Percentiles rank a stretch among this genome's conserved stretches.
phyloP scores from a whole-genome alignment of 2,888 invertebrate genomes.

The Agrochola macilenta region DNA sequence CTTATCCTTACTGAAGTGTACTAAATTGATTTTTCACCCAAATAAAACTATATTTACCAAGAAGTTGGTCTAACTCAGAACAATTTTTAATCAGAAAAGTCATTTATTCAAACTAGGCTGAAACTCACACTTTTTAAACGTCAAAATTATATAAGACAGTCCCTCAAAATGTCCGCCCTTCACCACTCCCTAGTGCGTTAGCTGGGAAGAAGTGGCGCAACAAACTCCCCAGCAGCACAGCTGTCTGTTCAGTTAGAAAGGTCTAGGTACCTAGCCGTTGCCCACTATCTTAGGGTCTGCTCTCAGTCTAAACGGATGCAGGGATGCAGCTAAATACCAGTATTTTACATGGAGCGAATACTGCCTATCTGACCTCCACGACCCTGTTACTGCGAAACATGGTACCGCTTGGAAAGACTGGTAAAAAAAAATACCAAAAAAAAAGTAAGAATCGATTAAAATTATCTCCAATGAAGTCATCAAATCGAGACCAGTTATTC shows the following conservation, averaged over 20 bases:
- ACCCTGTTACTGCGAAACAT: not conserved
- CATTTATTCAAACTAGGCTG: no score
- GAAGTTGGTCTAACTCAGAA: not conserved
- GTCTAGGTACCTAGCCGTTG: no score
- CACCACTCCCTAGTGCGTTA: no score
- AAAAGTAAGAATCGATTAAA: not conserved
- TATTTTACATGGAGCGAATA: not conserved
- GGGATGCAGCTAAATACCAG: not conserved
- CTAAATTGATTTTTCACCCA: not conserved
- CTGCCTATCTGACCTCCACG: not conserved
- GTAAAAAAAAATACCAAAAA: not conserved
- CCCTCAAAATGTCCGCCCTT: no score
- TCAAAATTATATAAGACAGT: no score
- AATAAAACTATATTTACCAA: not conserved
- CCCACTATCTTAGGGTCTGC: not conserved
- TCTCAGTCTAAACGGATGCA: not conserved
- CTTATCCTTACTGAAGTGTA: not conserved
- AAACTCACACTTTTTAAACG: no score
- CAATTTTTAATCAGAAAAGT: not conserved
- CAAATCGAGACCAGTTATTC: not conserved
- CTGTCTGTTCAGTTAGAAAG: no score
- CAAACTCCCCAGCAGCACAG: no score
- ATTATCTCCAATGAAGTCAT: conserved; percentile 18
- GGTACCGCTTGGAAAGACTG: not conserved
- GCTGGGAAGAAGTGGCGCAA: no score